A percentile compares a stretch with the other conserved stretches of the same genome.
Conservation (phyloP, 2,888 invertebrate genomes). For the Rhagonycha fulva region DNA sequence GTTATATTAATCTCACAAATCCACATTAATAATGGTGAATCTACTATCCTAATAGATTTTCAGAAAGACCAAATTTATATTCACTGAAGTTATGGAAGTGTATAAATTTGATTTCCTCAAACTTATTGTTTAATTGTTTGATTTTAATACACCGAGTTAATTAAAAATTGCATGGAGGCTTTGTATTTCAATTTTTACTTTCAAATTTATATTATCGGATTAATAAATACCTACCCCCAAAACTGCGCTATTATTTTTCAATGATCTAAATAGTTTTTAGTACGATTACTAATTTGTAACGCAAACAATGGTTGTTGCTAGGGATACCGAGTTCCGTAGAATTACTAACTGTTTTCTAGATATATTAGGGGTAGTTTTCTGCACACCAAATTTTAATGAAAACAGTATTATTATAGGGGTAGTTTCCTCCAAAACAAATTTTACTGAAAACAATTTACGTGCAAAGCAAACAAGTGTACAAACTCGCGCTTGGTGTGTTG, state of each 20-base stretch:
- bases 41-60: slow-evolving; percentile 6
- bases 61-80: slow-evolving; percentile 5
- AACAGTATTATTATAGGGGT: not conserved
- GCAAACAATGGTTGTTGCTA: not conserved
- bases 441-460: not conserved
- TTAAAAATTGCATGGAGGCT: not conserved
- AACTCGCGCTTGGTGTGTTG: not conserved
- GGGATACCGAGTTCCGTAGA: not conserved
- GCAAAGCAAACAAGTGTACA: not conserved
- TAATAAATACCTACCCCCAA: no score
- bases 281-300: not conserved
- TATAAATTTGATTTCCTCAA: not conserved
- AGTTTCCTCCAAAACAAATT: not conserved
- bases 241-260: no score
- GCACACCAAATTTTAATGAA: not conserved
- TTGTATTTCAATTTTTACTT: not conserved
- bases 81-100: not conserved
- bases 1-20: slow-evolving; percentile 19
- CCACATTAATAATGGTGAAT: slow-evolving; percentile 16
- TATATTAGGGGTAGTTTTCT: not conserved
- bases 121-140: not conserved
- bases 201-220: not conserved
- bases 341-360: not conserved
- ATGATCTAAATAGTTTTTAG: not conserved
- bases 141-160: not conserved